These are phyloP conservation scores for Bacillus rossius DNA, from an alignment of 1,140 invertebrate species.

Conservation along the genomic window DNA sequence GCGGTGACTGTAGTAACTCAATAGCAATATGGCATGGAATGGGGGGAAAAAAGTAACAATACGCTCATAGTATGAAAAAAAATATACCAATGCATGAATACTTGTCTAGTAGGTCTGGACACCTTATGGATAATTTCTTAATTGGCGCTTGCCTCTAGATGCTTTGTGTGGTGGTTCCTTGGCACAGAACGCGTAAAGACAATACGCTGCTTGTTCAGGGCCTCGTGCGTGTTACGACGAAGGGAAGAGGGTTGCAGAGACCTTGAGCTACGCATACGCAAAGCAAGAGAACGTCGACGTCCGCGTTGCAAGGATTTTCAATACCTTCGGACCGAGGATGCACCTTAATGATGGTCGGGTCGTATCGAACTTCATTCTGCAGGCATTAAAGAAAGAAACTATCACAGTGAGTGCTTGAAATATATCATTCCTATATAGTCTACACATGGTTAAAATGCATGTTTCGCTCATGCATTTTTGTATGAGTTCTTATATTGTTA, in stretches of 20 bases:
- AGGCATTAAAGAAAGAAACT: constrained; percentile 90
- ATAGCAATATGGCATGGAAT: too few relatives aligned
- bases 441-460: background rate
- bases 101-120: too few relatives aligned
- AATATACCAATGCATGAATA: too few relatives aligned
- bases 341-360: constrained; percentile 98
- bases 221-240: constrained; percentile 98
- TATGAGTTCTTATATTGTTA: too few relatives aligned
- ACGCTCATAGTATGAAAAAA: too few relatives aligned
- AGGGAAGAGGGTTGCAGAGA: constrained; percentile 95
- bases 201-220: too few relatives aligned
- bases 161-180: too few relatives aligned
- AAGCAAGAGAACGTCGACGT: constrained; percentile 95
- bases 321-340: constrained; percentile 99
- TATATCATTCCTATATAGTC: background rate
- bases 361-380: constrained; percentile 98
- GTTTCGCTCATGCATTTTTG: background rate
- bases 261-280: constrained; percentile 93
- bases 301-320: constrained; percentile 96
- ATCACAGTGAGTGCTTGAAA: constrained; percentile 71
- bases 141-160: too few relatives aligned
- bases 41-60: too few relatives aligned
- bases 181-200: too few relatives aligned
- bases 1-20: too few relatives aligned
- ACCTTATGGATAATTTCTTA: too few relatives aligned